Evolutionary conservation across 2,113 vertebrate genomes (phyloP).

Genomic region (Actenoides lindsayi): DNA sequence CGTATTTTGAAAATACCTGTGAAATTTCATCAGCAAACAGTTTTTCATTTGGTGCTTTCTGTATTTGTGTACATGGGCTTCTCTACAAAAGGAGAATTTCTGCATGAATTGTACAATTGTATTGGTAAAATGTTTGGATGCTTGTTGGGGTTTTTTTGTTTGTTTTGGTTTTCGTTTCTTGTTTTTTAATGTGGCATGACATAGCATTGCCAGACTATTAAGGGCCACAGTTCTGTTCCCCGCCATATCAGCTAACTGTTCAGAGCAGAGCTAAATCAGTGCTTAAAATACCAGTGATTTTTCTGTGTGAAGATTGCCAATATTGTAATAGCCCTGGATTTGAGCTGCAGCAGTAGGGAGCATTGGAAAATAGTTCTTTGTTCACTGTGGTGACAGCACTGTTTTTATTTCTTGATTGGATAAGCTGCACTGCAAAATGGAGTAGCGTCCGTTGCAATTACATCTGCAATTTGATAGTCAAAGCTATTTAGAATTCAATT

Average conservation of each 20-base stretch:
- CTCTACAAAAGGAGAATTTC: neutral
- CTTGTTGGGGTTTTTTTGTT: neutral
- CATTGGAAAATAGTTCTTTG: neutral
- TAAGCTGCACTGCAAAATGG: neutral
- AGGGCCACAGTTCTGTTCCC: neutral
- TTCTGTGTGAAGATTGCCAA: neutral
- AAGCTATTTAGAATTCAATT: neutral
- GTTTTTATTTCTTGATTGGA: neutral
- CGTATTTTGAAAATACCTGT: neutral
- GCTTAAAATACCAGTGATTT: neutral
- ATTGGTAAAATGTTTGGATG: neutral
- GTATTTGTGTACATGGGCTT: neutral
- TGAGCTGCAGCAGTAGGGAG: neutral
- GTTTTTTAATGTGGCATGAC: rapidly evolving
- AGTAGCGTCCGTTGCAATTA: neutral
- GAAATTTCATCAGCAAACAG: neutral
- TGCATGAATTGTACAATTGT: neutral
- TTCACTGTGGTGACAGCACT: neutral
- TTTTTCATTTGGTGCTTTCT: neutral
- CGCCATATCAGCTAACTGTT: neutral
- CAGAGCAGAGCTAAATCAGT: neutral
- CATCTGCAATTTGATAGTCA: neutral
- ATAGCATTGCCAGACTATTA: neutral
- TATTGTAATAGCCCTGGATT: neutral
- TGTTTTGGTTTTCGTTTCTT: rapidly evolving